phyloP scores from a whole-genome alignment of 2,797 vertebrate species.

The Pseudochirops corinnae region DNA sequence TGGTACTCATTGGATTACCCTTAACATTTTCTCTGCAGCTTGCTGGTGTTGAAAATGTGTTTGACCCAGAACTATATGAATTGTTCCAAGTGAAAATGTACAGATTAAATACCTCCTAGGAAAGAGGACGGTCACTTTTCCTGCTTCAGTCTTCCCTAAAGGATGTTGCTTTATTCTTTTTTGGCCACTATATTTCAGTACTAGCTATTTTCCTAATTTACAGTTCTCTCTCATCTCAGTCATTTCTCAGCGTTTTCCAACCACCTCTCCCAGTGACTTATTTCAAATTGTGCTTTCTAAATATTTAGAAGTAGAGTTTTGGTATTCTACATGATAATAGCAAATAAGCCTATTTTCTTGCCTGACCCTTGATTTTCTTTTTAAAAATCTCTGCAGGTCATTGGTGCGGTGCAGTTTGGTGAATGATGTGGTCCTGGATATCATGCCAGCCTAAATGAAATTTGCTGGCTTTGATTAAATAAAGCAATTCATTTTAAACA shows the following conservation, averaged over 20 bases:
- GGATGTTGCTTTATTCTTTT: background rate
- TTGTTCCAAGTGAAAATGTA: background rate
- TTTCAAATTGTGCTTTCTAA: background rate
- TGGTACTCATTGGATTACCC: background rate
- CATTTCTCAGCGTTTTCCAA: background rate
- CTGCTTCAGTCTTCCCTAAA: background rate
- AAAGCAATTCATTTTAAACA: slow-evolving; percentile 58
- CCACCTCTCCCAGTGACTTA: background rate
- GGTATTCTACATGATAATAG: background rate
- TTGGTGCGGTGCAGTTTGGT: background rate
- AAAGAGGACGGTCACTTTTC: slow-evolving; percentile 14
- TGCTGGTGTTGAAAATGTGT: slow-evolving; percentile 43
- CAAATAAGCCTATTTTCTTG: background rate
- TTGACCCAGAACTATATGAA: slow-evolving; percentile 13
- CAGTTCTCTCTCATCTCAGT: background rate
- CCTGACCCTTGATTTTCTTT: background rate
- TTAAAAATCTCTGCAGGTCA: slow-evolving; percentile 13
- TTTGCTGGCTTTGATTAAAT: slow-evolving; percentile 41
- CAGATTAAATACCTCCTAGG: slow-evolving; percentile 30
- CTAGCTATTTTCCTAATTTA: slow-evolving; percentile 2
- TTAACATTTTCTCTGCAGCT: background rate
- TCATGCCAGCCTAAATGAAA: slow-evolving; percentile 48
- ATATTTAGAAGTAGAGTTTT: background rate
- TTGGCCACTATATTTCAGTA: background rate
- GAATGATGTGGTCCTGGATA: slow-evolving; percentile 12